Evolutionary conservation across 2,797 vertebrate species (phyloP).

Genomic region (Melopsittacus undulatus): DNA sequence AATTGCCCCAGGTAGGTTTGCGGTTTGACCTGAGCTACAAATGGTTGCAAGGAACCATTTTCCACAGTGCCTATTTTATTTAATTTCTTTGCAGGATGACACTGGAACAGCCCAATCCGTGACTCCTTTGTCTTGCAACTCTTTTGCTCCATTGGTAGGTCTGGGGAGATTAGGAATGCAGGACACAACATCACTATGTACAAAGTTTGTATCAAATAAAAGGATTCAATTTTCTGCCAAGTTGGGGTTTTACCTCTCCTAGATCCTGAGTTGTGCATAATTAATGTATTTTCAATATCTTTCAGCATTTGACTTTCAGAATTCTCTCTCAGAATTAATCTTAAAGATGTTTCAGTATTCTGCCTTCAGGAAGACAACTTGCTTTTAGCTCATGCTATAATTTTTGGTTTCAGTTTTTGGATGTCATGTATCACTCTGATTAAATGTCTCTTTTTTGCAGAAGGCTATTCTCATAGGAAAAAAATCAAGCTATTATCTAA

Average conservation of each 20-base stretch:
- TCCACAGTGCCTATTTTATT: background rate
- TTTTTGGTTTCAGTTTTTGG: slow-evolving; percentile 62
- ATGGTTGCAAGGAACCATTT: background rate
- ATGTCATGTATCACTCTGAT: slow-evolving; percentile 65
- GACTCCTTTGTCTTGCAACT: slow-evolving; percentile 30
- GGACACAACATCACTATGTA: slow-evolving; percentile 39
- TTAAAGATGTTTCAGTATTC: slow-evolving; percentile 64
- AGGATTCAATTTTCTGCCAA: slow-evolving; percentile 69
- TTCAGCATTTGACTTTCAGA: slow-evolving; percentile 69
- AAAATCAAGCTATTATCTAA: slow-evolving; percentile 63
- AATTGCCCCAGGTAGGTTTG: slow-evolving; percentile 39
- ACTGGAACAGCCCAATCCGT: background rate
- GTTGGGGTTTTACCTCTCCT: slow-evolving; percentile 68
- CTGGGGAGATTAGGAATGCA: slow-evolving; percentile 52
- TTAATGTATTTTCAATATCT: slow-evolving; percentile 69
- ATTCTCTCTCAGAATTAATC: slow-evolving; percentile 67
- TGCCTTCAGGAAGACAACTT: slow-evolving; percentile 62
- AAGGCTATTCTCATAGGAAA: slow-evolving; percentile 48
- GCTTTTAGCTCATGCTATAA: slow-evolving; percentile 37
- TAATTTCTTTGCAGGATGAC: slow-evolving; percentile 46
- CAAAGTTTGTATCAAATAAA: slow-evolving; percentile 70
- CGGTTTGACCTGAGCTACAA: slow-evolving; percentile 36
- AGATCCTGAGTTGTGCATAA: slow-evolving; percentile 65
- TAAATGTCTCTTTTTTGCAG: slow-evolving; percentile 66
- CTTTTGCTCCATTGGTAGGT: slow-evolving; percentile 15